Evolutionary conservation across 2,113 vertebrate species (phyloP), one percentile per base, ranked within the genome.

Genomic region (Lonchura striata): DNA sequence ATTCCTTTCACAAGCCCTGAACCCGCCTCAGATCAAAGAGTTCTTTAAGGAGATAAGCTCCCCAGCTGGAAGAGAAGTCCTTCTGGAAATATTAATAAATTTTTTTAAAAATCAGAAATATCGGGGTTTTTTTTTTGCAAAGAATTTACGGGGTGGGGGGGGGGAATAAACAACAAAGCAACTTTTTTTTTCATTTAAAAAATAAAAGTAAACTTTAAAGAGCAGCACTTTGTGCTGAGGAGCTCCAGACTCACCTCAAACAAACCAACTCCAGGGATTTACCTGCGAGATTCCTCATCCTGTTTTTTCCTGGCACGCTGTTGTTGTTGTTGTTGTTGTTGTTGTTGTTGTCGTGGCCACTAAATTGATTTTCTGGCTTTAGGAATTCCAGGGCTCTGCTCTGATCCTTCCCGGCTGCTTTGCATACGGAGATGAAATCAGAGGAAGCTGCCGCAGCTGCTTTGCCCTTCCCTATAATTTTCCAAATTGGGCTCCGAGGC

Each of bases 401-500:
- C 85, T 75, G 65, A 47, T 89, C 65, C 84, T 81, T 85, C 60
- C 82, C 52, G 60, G 20, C 72, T 91, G 78, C 81, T 95, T 94
- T 95, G 94, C 94, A 93, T 96, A 3, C 0, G 2, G 15, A 87
- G 96, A 95, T 96, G 41, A 60, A 82, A 96, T 94, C 95, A 94
- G 65, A 82, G 90, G 87, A 94, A 93, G 82, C 85, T 54, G 57
- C 11, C 33, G 49, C 71, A 39, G 82, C 90, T 92, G 77, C 78
- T 94, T 78, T 78, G 82, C 88, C 75, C 78, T 86, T 39, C 61
- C 33, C 90, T 96, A 7, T 95, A 93, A 96, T 96, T 96, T 93
- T 44, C 84, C 80, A n/a, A 95, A 95, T 79, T 93, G 87, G 31
- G 15, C 80, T 71, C 64, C 50, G 15, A 20, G 63, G 71, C 87